Conservation (phyloP, 2,113 vertebrate species). For the Fulica atra region DNA sequence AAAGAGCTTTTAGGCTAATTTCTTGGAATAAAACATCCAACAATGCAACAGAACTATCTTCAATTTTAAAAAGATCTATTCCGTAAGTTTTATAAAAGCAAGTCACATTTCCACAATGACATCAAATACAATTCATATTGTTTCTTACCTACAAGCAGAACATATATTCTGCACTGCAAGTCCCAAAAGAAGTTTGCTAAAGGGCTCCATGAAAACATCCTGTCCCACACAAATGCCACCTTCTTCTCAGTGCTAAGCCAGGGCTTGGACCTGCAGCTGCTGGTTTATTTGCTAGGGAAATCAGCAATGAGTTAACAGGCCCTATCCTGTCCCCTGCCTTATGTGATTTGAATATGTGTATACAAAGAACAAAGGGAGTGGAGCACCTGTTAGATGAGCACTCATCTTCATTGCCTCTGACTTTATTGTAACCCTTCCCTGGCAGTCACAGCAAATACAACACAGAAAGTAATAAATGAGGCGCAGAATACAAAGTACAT, state of each 20-base stretch:
- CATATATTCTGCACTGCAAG: constrained; percentile 68
- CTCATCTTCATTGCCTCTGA: constrained; percentile 60
- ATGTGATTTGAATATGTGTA: constrained; percentile 83
- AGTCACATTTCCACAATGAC: neutral
- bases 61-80: neutral
- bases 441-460: constrained; percentile 40
- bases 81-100: neutral
- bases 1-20: constrained; percentile 33
- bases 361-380: constrained; percentile 78
- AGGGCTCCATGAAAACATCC: constrained; percentile 77
- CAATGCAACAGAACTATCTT: neutral
- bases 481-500: constrained; percentile 18
- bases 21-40: neutral
- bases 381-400: constrained; percentile 79
- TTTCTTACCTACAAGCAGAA: constrained; percentile 81
- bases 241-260: constrained; percentile 30
- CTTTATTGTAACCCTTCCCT: constrained; percentile 25
- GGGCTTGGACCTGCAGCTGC: constrained; percentile 73
- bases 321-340: constrained; percentile 75
- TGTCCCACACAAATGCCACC: constrained; percentile 59
- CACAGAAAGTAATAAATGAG: constrained; percentile 44
- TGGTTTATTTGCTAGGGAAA: constrained; percentile 84
- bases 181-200: constrained; percentile 54
- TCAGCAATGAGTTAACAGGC: constrained; percentile 77
- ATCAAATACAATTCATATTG: neutral